These are phyloP conservation scores for Teleiodes luculella DNA, from an alignment of 2,888 invertebrate species.

Conservation along the genomic window DNA sequence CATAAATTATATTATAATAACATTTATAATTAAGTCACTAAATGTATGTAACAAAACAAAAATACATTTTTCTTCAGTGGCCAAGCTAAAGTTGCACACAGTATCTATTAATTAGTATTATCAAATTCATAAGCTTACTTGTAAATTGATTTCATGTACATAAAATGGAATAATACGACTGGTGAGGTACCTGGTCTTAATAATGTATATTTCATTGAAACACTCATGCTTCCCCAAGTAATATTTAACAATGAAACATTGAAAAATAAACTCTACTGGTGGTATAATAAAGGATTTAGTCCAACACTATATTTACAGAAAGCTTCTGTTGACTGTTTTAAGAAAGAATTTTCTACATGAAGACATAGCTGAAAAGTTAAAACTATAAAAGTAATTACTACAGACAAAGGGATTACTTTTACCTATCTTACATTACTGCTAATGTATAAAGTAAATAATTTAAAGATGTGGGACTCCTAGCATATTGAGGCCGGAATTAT, in stretches of 20 bases:
- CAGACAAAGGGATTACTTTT: neutral
- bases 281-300: no score
- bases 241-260: no score
- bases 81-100: neutral
- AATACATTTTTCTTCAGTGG: neutral
- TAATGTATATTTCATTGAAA: neutral
- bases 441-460: neutral
- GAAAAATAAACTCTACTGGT: no score
- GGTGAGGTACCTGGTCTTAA: neutral
- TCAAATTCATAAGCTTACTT: constrained; percentile 50
- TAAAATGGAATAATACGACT: neutral
- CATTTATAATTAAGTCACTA: no score
- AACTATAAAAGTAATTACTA: neutral
- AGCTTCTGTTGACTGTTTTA: no score
- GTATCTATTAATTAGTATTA: constrained; percentile 32
- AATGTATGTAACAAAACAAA: no score
- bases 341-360: no score
- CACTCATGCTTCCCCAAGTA: no score
- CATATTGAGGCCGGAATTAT: neutral
- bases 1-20: no score
- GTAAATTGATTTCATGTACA: constrained; percentile 6
- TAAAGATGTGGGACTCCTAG: neutral
- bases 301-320: no score
- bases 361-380: neutral
- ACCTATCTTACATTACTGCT: neutral